Conservation (phyloP, 2,797 vertebrate species). For the Heterohyrax brucei region DNA sequence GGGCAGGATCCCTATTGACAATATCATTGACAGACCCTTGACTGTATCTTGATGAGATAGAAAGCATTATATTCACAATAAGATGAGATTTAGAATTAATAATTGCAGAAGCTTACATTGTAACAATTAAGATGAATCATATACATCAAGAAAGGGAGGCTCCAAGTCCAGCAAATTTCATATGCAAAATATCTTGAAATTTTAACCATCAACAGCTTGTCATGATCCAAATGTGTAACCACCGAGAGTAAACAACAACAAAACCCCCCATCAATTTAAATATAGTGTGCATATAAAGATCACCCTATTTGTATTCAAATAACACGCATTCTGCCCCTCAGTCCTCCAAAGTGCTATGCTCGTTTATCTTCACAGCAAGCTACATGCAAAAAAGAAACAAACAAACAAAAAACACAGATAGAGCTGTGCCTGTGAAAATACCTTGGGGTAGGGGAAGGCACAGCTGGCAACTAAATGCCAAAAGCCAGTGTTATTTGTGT, state of each 20-base stretch:
- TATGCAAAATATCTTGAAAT: constrained; percentile 46
- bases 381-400: no score
- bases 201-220: constrained; percentile 44
- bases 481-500: no score
- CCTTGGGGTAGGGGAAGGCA: no score
- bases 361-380: no score
- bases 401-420: no score
- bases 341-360: no score
- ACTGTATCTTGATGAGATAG: constrained; percentile 7
- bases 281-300: neutral
- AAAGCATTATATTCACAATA: constrained; percentile 26
- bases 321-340: no score
- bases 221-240: neutral
- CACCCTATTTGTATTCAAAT: no score
- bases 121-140: constrained; percentile 66
- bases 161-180: constrained; percentile 51
- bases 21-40: constrained; percentile 36
- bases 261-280: neutral
- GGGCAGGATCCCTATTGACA: constrained; percentile 49
- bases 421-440: no score
- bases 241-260: neutral
- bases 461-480: no score
- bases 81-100: constrained; percentile 35
- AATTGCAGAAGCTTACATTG: constrained; percentile 33
- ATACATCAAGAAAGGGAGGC: constrained; percentile 34